A percentile compares a stretch with the other conserved stretches of the same genome.
phyloP scores from a whole-genome alignment of 2,113 vertebrate species.

The Glareola pratincola region DNA sequence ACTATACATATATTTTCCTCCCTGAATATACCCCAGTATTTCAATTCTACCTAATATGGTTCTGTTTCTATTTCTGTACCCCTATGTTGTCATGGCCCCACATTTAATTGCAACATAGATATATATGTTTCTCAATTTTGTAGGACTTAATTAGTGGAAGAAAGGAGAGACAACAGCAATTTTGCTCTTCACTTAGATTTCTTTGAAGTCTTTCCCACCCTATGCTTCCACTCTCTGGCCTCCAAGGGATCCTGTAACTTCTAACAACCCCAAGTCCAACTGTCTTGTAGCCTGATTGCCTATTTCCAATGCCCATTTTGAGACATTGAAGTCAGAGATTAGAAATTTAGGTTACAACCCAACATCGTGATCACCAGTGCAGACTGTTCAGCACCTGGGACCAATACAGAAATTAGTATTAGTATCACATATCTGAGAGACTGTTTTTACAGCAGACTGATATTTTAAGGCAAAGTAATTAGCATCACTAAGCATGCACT shows the following conservation, averaged over 20 bases:
- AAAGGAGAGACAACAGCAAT: not conserved
- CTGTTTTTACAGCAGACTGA: not conserved
- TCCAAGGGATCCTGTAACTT: not conserved
- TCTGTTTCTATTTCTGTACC: not conserved
- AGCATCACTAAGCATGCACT: not conserved
- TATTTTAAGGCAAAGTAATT: slow-evolving; percentile 36
- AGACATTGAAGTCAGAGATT: not conserved
- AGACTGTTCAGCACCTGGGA: not conserved
- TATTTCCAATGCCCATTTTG: not conserved
- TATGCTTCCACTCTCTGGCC: not conserved
- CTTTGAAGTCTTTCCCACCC: not conserved
- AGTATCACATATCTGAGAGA: not conserved
- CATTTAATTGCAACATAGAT: not conserved
- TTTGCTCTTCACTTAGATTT: not conserved
- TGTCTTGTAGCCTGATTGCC: not conserved
- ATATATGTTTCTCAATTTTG: not conserved
- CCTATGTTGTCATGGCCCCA: not conserved
- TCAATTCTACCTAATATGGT: not conserved
- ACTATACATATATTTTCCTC: not conserved
- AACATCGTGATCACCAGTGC: not conserved
- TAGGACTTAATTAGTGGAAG: not conserved
- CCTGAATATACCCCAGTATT: not conserved
- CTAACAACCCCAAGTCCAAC: not conserved
- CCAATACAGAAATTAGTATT: not conserved
- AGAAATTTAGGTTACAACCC: not conserved